Percentiles rank a stretch among this genome's conserved stretches.
Conservation (phyloP, 2,797 vertebrate species). For the Sebastes iracundus region DNA sequence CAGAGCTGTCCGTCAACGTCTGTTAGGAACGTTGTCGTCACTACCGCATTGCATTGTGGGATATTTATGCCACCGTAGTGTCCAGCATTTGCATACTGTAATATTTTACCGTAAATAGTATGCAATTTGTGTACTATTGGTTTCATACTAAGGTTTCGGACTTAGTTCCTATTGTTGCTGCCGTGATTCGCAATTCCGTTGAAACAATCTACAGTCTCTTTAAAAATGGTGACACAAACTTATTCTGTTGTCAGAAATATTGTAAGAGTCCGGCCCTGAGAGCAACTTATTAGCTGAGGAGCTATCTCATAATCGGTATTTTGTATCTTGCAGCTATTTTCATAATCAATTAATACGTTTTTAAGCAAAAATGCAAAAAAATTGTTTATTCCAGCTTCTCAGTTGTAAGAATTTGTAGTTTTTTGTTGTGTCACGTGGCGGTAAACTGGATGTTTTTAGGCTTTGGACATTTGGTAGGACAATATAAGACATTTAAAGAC, state of each 20-base stretch:
- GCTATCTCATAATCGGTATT: not conserved
- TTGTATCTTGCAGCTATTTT: not conserved
- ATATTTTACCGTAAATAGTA: too few species aligned
- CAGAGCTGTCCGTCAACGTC: too few species aligned
- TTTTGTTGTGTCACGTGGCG: not conserved
- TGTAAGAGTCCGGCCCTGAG: not conserved
- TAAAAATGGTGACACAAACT: constrained; percentile 1
- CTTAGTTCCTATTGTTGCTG: too few species aligned
- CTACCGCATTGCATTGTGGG: too few species aligned
- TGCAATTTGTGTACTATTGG: too few species aligned
- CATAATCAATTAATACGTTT: not conserved
- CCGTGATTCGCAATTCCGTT: too few species aligned
- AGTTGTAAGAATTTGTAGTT: not conserved
- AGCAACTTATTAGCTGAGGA: not conserved
- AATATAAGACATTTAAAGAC: not conserved
- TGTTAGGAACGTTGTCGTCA: too few species aligned
- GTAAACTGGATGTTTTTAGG: not conserved
- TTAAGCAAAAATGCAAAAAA: not conserved
- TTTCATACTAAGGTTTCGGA: too few species aligned
- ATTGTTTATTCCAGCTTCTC: not conserved
- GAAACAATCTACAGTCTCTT: not conserved
- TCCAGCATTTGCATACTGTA: too few species aligned
- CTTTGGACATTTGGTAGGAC: not conserved
- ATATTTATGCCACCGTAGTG: too few species aligned
- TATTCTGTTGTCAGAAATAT: not conserved